These are phyloP conservation scores for Fukomys damarensis DNA, from an alignment of 2,113 vertebrate species.

Conservation along the genomic window DNA sequence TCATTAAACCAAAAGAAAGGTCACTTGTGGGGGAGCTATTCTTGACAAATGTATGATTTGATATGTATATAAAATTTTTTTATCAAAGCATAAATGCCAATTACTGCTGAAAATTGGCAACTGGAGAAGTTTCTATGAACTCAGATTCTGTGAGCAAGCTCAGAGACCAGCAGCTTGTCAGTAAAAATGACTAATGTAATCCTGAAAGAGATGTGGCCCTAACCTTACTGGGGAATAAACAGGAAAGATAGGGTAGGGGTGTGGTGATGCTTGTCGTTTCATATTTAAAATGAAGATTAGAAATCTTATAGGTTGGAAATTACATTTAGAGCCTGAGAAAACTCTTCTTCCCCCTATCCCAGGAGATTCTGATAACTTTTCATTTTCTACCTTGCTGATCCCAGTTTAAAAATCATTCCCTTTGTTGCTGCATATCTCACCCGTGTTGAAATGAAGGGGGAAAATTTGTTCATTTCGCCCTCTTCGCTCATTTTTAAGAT, in stretches of 20 bases:
- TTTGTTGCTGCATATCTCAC: neutral
- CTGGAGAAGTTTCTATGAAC: conserved; percentile 5
- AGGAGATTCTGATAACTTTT: neutral
- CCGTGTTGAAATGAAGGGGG: neutral
- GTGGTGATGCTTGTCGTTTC: neutral
- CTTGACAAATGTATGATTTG: conserved; percentile 60
- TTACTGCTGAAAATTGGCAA: conserved; percentile 60
- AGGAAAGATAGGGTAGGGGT: neutral
- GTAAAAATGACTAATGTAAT: neutral
- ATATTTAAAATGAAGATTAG: conserved; percentile 13
- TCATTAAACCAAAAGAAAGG: conserved; percentile 44
- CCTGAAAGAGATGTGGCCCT: neutral
- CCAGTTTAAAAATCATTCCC: neutral
- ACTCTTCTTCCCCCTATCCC: neutral
- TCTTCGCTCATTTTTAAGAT: neutral
- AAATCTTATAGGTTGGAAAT: conserved; percentile 21
- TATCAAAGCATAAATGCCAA: conserved; percentile 50
- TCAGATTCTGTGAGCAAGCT: conserved; percentile 14
- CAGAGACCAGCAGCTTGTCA: neutral
- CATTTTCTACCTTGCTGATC: neutral
- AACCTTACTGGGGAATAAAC: neutral
- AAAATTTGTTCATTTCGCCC: neutral
- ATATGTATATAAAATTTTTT: conserved; percentile 29
- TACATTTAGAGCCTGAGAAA: conserved; percentile 3
- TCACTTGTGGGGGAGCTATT: conserved; percentile 53